Conservation (phyloP, 92 coral and sea anemone genomes). For the Heliopora coerulea region DNA sequence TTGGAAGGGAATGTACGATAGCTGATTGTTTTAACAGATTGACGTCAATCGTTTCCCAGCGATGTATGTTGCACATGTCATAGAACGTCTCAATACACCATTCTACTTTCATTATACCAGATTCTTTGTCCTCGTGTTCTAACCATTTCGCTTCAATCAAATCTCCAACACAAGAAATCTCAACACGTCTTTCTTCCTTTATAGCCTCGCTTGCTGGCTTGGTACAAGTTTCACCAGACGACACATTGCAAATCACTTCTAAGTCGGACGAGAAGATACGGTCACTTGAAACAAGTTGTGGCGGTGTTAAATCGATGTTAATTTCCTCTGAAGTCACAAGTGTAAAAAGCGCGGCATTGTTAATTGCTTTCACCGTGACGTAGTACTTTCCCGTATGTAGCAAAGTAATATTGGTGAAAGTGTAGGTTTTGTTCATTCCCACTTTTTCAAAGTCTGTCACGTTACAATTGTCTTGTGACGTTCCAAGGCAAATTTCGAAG, state of each 20-base stretch:
- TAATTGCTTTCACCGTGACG: conserved; percentile 64
- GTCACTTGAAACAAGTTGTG: conserved; percentile 7
- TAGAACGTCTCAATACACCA: conserved; percentile 87
- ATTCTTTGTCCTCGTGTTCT: conserved; percentile 73
- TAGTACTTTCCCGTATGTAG: conserved; percentile 59
- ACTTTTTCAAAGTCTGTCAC: conserved; percentile 46
- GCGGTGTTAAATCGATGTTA: conserved; percentile 66
- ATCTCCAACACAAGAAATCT: conserved; percentile 10
- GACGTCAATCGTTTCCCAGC: conserved; percentile 6
- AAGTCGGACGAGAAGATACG: too few relatives aligned
- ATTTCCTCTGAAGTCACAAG: conserved; percentile 53
- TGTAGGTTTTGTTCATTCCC: conserved; percentile 49
- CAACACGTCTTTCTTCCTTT: neutral
- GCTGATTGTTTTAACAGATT: conserved; percentile 14
- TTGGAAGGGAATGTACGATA: conserved; percentile 24
- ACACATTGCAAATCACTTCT: neutral
- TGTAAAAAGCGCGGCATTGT: conserved; percentile 63
- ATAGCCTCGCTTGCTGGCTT: neutral
- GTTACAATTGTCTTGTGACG: conserved; percentile 57
- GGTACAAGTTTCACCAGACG: neutral
- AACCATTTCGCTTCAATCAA: conserved; percentile 72
- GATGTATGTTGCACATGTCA: conserved; percentile 68
- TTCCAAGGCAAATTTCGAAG: conserved; percentile 67
- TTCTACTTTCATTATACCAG: conserved; percentile 64
- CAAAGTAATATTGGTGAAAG: conserved; percentile 52